These are phyloP conservation scores for Hermetia illucens DNA, from an alignment of 1,140 invertebrate species.

Conservation along the genomic window DNA sequence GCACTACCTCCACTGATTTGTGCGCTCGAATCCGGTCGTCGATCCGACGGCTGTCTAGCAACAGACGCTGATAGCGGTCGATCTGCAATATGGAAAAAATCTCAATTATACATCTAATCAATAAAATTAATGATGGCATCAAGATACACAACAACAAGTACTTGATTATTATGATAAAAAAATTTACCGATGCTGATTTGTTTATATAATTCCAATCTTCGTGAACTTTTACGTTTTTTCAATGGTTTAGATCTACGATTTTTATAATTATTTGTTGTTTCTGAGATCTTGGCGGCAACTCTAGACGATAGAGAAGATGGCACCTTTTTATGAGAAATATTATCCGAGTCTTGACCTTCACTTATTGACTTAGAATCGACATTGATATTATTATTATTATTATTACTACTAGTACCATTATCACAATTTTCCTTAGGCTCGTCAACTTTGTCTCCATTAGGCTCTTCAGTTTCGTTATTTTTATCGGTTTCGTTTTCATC, in stretches of 20 bases:
- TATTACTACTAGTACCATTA: too few relatives aligned
- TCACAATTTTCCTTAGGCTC: too few relatives aligned
- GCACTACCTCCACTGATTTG: not conserved
- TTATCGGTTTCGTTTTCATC: too few relatives aligned
- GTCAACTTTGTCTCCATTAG: too few relatives aligned
- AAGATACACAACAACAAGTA: not conserved
- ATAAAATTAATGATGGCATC: constrained; percentile 1
- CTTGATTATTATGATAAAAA: too few relatives aligned
- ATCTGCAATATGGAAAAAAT: constrained; percentile 13
- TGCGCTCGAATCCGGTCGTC: constrained; percentile 23
- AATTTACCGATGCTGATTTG: constrained; percentile 18
- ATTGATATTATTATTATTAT: too few relatives aligned
- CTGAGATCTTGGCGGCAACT: constrained; percentile 18
- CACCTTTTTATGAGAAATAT: too few relatives aligned
- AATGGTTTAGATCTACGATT: constrained; percentile 10
- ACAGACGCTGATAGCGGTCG: constrained; percentile 21
- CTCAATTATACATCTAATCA: not conserved
- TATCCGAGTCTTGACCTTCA: too few relatives aligned
- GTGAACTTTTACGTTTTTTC: constrained; percentile 12
- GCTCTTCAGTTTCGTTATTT: too few relatives aligned
- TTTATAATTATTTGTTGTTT: constrained; percentile 11
- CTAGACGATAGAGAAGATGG: constrained; percentile 16
- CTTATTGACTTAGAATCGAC: too few relatives aligned
- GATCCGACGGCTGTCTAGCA: constrained; percentile 26
- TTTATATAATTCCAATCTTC: constrained; percentile 12